Conservation (phyloP, 2,797 vertebrate species). For the Coregonus sp. region DNA sequence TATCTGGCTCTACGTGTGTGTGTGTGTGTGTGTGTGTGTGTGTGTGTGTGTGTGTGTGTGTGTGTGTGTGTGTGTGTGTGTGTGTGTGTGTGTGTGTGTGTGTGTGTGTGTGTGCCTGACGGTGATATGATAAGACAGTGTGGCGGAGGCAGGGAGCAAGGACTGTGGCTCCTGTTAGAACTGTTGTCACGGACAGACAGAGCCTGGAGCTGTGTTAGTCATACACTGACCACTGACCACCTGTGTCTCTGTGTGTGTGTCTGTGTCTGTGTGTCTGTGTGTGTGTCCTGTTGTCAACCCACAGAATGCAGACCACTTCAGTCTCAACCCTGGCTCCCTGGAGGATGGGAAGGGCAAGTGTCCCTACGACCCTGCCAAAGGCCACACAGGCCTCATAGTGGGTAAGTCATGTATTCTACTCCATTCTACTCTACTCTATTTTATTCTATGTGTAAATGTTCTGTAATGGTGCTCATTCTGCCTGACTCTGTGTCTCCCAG, state of each 20-base stretch:
- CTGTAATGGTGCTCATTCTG: slow-evolving; percentile 22
- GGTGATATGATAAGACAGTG: slow-evolving; percentile 51
- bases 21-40: no score
- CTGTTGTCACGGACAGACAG: slow-evolving; percentile 40
- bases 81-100: no score
- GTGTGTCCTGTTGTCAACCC: not conserved
- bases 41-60: no score
- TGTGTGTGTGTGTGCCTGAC: slow-evolving; percentile 15
- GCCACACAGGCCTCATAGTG: slow-evolving; percentile 91
- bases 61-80: no score
- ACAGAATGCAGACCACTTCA: slow-evolving; percentile 78
- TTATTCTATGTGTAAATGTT: slow-evolving; percentile 14
- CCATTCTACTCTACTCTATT: not conserved
- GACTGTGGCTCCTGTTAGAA: slow-evolving; percentile 52
- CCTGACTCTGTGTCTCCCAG: slow-evolving; percentile 58
- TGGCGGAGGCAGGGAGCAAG: not conserved
- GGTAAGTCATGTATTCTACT: slow-evolving; percentile 74
- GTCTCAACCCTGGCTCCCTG: slow-evolving; percentile 75
- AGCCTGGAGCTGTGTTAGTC: slow-evolving; percentile 50
- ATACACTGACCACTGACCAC: slow-evolving; percentile 43
- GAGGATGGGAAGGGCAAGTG: slow-evolving; percentile 95
- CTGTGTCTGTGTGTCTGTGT: no score
- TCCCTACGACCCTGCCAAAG: slow-evolving; percentile 92
- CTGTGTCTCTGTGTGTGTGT: slow-evolving; percentile 29
- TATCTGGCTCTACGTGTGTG: not conserved